Conservation (phyloP, 2,888 invertebrate species). For the Parasteatoda lunata region DNA sequence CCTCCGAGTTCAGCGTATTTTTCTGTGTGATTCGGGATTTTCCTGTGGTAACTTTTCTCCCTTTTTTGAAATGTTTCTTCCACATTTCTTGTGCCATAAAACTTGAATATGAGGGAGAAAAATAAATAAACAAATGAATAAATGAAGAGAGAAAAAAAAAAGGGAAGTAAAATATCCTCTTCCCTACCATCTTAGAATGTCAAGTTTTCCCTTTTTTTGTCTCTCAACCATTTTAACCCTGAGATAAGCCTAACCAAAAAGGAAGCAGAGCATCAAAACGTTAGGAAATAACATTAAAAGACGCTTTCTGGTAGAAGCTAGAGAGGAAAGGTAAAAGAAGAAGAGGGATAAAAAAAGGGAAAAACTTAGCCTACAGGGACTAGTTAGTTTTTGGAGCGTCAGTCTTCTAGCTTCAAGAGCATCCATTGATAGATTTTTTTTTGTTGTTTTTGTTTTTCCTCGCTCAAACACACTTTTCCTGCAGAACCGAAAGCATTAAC, state of each 20-base stretch:
- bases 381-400: constrained; percentile 38
- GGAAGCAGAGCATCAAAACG: constrained; percentile 12
- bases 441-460: constrained; percentile 14
- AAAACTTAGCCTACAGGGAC: constrained; percentile 42
- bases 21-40: background rate
- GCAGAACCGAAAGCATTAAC: constrained; percentile 27
- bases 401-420: constrained; percentile 5
- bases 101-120: background rate
- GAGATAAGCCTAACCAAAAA: constrained; percentile 18
- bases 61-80: background rate
- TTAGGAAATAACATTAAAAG: constrained; percentile 46
- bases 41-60: background rate
- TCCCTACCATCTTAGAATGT: constrained; percentile 9
- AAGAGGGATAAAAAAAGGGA: background rate
- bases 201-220: constrained; percentile 20
- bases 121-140: background rate
- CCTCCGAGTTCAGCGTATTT: background rate
- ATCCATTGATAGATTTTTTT: constrained; percentile 37
- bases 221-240: constrained; percentile 13
- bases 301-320: constrained; percentile 6
- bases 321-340: background rate
- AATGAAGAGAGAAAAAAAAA: background rate
- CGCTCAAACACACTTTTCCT: constrained; percentile 14
- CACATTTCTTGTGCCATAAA: background rate
- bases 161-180: background rate